Evolutionary conservation across 2,888 invertebrate genomes (phyloP), one percentile per base, ranked within the genome.

Genomic region (Pseudeuparius sepicola): DNA sequence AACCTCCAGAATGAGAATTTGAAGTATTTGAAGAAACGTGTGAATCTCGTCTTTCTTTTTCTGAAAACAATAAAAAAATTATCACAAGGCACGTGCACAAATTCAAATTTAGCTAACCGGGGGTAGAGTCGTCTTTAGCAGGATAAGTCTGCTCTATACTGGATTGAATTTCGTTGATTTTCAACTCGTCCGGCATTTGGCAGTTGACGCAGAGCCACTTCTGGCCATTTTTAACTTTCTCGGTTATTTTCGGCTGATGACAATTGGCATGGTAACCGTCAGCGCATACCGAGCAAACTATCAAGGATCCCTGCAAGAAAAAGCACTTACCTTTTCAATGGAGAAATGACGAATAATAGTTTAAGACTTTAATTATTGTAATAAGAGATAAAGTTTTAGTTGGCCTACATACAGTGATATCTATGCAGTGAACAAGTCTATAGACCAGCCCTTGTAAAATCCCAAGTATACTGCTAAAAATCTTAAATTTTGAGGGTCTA

Each of bases 241-340:
- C 71, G 3, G 65, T 61, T 41, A 82, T 68, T 25, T 71, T 68
- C 3, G 89, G 87, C 18, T 71, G 64, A 52, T 89, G 90, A 53
- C 90, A 92, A 17, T 70, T 64, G 41, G 78, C 70, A 59, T 92
- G 92, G 56, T 84, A 92, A 3, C 81, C 81, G 59, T 88, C 85
- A 26, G 84, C 82, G 58, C 92, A 92, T 17, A 75, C 73, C 47
- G 78, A 78, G 61, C 92, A 55, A 1, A 55, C 53, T n/a, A 48
- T 46, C 18, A 55, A 38, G 28, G 46, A 42, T 9, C 60, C 60
- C 59, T 59, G 31, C 24, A 53, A 48, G 24, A 27, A 35, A 11
- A 24, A 20, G n/a, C 6, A 20, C 20, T 7, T 20, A 6, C 6
- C 23, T 14, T 14, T 23, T 34, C 3, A 10, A 4, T n/a, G 9